Evolutionary conservation across 2,888 invertebrate genomes (phyloP).

Genomic region (Nymphalis polychloros): DNA sequence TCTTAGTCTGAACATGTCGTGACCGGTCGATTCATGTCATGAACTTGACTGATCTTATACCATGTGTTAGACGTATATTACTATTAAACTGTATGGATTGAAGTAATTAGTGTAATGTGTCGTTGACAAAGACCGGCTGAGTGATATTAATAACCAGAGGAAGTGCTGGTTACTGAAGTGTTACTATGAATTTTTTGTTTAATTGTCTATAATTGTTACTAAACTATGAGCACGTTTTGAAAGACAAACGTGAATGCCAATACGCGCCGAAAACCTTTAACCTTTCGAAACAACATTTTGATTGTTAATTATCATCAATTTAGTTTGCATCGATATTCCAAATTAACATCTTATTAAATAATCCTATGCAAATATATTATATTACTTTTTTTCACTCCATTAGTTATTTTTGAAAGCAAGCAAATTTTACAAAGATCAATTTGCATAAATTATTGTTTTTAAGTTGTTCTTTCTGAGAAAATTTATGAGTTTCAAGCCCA

Average conservation of each 20-base stretch:
- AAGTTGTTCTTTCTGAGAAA: slow-evolving; percentile 12
- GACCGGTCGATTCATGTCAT: slow-evolving; percentile 71
- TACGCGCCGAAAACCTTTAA: background rate
- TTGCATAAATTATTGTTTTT: slow-evolving; percentile 22
- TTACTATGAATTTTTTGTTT: slow-evolving; percentile 29
- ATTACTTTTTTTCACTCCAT: background rate
- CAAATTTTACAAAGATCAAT: slow-evolving; percentile 9
- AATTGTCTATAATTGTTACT: slow-evolving; percentile 28
- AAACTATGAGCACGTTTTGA: slow-evolving; percentile 11
- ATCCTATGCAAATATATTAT: slow-evolving; percentile 1
- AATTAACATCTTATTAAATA: background rate
- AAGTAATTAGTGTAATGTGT: slow-evolving; percentile 63
- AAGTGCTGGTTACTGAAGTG: slow-evolving; percentile 20
- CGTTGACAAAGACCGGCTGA: slow-evolving; percentile 46
- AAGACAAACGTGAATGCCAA: slow-evolving; percentile 12
- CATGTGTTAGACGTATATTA: slow-evolving; percentile 64
- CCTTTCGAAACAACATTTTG: background rate
- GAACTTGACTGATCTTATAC: slow-evolving; percentile 70
- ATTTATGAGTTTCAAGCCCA: slow-evolving; percentile 15
- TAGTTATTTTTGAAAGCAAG: background rate
- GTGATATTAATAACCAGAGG: slow-evolving; percentile 29
- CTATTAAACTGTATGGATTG: slow-evolving; percentile 59
- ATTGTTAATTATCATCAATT: background rate
- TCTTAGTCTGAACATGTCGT: slow-evolving; percentile 65
- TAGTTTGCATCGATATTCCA: background rate